phyloP scores from a whole-genome alignment of 2,797 vertebrate genomes.

The Parambassis ranga region DNA sequence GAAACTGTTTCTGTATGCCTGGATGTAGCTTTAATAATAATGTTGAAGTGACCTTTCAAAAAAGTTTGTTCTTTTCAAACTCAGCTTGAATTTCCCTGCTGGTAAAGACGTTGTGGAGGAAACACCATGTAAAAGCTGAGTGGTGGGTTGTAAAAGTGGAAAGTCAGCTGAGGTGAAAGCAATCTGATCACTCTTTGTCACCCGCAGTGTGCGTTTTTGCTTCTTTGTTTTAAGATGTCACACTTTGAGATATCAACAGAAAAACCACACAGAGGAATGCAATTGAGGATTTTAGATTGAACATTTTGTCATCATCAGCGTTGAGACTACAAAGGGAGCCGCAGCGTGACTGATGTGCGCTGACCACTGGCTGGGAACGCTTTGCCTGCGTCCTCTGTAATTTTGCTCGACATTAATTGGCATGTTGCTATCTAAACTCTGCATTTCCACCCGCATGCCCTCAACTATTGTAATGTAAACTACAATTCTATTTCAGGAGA shows the following conservation, averaged over 20 bases:
- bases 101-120: background rate
- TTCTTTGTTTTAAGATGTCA: too few species aligned
- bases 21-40: too few species aligned
- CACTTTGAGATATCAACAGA: background rate
- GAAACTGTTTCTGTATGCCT: too few species aligned
- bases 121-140: background rate
- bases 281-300: slow-evolving; percentile 1
- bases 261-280: background rate
- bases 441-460: slow-evolving; percentile 61
- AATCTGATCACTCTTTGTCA: background rate
- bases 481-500: slow-evolving; percentile 69
- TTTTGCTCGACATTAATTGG: slow-evolving; percentile 69
- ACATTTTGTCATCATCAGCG: slow-evolving; percentile 16
- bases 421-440: slow-evolving; percentile 65
- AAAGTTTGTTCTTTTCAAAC: background rate
- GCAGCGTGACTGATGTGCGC: slow-evolving; percentile 18
- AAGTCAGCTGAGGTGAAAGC: background rate
- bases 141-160: background rate
- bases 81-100: background rate
- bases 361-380: slow-evolving; percentile 37
- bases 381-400: slow-evolving; percentile 52
- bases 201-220: too few species aligned
- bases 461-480: slow-evolving; percentile 69
- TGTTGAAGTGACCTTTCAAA: too few species aligned
- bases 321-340: slow-evolving; percentile 3